A percentile compares a stretch with the other conserved stretches of the same genome.
Evolutionary conservation across 2,888 invertebrate species (phyloP).

Genomic region (Epirrhoe tristata): DNA sequence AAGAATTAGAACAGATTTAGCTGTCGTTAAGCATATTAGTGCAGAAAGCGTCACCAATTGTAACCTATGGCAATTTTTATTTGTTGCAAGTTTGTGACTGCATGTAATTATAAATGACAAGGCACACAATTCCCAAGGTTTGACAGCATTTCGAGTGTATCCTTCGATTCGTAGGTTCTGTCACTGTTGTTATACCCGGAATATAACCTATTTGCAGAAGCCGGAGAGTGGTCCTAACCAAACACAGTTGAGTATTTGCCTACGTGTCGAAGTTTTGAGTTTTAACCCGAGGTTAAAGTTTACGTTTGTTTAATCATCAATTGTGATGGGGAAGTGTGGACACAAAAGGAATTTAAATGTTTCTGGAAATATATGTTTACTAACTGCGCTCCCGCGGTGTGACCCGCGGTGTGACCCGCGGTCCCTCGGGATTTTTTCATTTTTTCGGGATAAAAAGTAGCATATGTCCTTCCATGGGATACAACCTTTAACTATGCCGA

Average conservation of each 20-base stretch:
- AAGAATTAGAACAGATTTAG: too few relatives aligned
- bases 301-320: conserved; percentile 43
- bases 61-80: too few relatives aligned
- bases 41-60: too few relatives aligned
- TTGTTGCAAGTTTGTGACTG: too few relatives aligned
- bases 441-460: too few relatives aligned
- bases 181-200: conserved; percentile 6
- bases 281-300: conserved; percentile 44
- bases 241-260: conserved; percentile 56
- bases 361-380: neutral
- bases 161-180: conserved; percentile 11
- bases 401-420: too few relatives aligned
- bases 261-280: conserved; percentile 44
- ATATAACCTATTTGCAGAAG: conserved; percentile 48
- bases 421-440: too few relatives aligned
- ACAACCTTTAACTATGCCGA: too few relatives aligned
- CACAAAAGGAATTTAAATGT: neutral
- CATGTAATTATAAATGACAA: too few relatives aligned
- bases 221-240: conserved; percentile 56
- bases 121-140: neutral
- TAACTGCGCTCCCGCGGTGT: too few relatives aligned
- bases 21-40: too few relatives aligned
- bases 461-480: too few relatives aligned
- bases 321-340: conserved; percentile 22
- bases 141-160: conserved; percentile 6